phyloP scores from a whole-genome alignment of 2,113 vertebrate species.

The pig (Sus scrofa) region T2T-Sscrofa CM000812.6:236602501-236603000 shows the following conservation, averaged over 20 bases:
- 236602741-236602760: not conserved
- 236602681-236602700: not conserved
- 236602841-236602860: not conserved
- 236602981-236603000: not conserved
- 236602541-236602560: constrained; percentile 1
- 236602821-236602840: not conserved
- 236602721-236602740: not conserved
- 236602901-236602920: not conserved
- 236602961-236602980: not conserved
- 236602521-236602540: not conserved
- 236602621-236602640: not conserved
- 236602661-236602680: not conserved
- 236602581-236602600: not conserved
- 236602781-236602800: not conserved
- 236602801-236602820: not conserved
- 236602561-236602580: not conserved
- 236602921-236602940: not conserved
- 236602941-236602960: constrained; percentile 11
- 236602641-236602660: not conserved
- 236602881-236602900: not conserved
- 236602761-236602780: not conserved
- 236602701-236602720: not conserved
- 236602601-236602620: not conserved
- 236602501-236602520: not conserved
- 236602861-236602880: not conserved